phyloP scores from a whole-genome alignment of 2,797 vertebrate genomes.

The Eleutherodactylus coqui region DNA sequence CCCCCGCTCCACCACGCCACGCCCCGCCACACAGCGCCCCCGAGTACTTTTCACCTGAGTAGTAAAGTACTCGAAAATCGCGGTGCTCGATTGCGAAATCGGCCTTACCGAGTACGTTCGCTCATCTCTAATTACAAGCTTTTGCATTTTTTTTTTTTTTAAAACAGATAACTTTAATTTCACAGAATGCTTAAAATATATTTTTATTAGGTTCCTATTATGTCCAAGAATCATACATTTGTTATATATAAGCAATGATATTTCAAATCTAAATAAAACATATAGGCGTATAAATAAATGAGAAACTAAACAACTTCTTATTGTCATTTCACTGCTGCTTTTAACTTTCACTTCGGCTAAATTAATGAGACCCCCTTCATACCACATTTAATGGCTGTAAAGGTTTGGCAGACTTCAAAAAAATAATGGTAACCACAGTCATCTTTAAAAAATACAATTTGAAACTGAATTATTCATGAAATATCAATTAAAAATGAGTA shows the following conservation, averaged over 20 bases:
- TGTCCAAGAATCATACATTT: neutral
- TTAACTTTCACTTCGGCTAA: conserved; percentile 54
- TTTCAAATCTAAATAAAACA: conserved; percentile 30
- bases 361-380: conserved; percentile 64
- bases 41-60: no score
- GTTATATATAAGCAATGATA: neutral
- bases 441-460: conserved; percentile 62
- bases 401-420: conserved; percentile 62
- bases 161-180: no score
- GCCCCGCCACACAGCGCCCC: no score
- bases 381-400: conserved; percentile 58
- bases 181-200: neutral
- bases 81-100: no score
- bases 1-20: no score
- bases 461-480: conserved; percentile 66
- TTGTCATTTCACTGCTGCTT: conserved; percentile 55
- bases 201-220: neutral
- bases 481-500: conserved; percentile 67
- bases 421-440: conserved; percentile 60
- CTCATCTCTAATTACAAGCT: no score
- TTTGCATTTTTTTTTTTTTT: neutral
- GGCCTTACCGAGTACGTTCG: no score
- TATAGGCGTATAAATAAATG: conserved; percentile 32
- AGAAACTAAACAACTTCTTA: conserved; percentile 39
- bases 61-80: no score